Evolutionary conservation across 1,140 invertebrate genomes (phyloP), one percentile per base, ranked within the genome.

Genomic region (Drosophila parabipectinata): DNA sequence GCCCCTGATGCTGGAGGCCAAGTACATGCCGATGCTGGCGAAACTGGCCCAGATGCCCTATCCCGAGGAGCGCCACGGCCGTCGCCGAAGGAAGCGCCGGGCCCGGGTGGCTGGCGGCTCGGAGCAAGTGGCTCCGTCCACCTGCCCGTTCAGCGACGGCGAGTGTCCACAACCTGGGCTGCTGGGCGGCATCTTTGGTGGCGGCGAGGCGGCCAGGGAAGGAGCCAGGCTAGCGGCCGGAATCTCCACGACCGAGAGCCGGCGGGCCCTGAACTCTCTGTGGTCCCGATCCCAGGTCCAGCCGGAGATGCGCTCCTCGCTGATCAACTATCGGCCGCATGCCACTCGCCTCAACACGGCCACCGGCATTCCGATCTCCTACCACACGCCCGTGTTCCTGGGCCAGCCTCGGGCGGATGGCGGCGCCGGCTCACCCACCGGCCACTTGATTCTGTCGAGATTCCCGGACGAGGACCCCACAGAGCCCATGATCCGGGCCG

Each of bases 251-350:
- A 4, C 3, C 34, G 34, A 37, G 12, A 10, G 34, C 2, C 34
- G 34, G 4, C 34, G 10, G 34, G 34, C 3, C 34, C 10, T 37
- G 9, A n/a, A 8, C 41, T 15, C 14, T 5, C 1, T 18, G 41
- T 37, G 34, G 34, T 1, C 34, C n/a, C 14, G 41, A 5, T 18
- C 41, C 41, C 14, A 9, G 44, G 7, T 7, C 5, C 7, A 1
- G 9, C n/a, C 30, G 14, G 10, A 53, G 15, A 37, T 7, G 10
- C 45, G 28, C 2, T 30, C 44, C 6, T 10, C 34, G 8, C 53
- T 77, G 10, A 15, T 81, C 14, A 58, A 84, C 30, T 84, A 48
- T 26, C 45, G 61, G 12, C 53, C 73, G 0, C 53, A 77, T 8
- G 37, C 59, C 8, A 77, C 73, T 3, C 50, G 53, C 1, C 9